Conservation (phyloP, 2,113 vertebrate genomes). For the Echinops telfairi region DNA sequence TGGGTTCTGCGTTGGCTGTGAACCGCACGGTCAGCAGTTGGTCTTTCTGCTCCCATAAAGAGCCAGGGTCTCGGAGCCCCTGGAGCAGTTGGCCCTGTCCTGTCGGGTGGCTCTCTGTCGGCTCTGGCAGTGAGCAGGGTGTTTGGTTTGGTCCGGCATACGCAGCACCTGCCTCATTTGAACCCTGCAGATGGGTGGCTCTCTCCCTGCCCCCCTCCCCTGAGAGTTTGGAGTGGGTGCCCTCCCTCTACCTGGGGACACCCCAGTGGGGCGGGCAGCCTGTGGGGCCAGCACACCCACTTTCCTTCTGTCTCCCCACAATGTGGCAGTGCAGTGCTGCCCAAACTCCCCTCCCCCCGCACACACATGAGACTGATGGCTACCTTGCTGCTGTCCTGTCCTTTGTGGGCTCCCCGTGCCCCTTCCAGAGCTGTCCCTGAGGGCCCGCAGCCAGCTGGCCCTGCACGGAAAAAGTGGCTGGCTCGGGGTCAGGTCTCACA, state of each 20-base stretch:
- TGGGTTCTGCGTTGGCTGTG: too few species aligned
- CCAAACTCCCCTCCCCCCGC: background rate
- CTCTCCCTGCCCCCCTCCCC: background rate
- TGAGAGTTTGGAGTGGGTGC: background rate
- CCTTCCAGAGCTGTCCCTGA: background rate
- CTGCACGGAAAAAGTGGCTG: background rate
- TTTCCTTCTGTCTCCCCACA: background rate
- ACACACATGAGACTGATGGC: background rate
- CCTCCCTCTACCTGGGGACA: background rate
- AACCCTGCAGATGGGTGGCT: background rate
- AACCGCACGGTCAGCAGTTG: too few species aligned
- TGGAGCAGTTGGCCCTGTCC: too few species aligned
- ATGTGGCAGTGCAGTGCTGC: background rate
- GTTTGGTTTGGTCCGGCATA: background rate
- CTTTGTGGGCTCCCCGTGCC: background rate
- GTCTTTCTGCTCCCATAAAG: too few species aligned
- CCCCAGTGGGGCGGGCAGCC: fast-evolving
- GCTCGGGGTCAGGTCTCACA: background rate
- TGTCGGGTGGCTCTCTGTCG: too few species aligned
- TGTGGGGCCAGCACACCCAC: background rate
- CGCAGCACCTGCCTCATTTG: background rate
- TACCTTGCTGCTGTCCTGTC: background rate
- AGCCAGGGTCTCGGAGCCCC: too few species aligned
- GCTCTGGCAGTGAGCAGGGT: too few species aligned
- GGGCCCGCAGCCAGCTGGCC: background rate